These are phyloP conservation scores for Zaprionus gabonicus DNA, from an alignment of 1,140 invertebrate species.

Conservation along the genomic window DNA sequence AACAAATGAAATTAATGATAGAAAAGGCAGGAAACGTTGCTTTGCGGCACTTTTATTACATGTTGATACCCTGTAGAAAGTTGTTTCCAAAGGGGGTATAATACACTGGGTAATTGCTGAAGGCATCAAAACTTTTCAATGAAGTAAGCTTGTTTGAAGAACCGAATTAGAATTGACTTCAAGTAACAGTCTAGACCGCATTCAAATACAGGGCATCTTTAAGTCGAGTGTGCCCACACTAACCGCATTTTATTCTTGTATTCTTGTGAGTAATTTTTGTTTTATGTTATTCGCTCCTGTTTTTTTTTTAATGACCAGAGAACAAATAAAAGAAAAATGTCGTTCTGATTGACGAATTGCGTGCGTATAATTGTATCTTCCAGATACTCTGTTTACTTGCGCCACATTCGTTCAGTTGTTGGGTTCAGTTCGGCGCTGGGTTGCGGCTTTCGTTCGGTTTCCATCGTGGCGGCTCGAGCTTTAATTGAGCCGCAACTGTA, in stretches of 20 bases:
- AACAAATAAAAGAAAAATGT: constrained; percentile 84
- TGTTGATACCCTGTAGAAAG: constrained; percentile 28
- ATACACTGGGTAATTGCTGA: neutral
- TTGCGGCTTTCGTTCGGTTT: constrained; percentile 48
- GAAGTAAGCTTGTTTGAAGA: neutral
- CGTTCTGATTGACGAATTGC: constrained; percentile 84
- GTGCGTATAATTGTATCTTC: constrained; percentile 84
- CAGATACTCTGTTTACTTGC: constrained; percentile 79
- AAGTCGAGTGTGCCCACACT: neutral
- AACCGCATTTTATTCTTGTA: constrained; percentile 42
- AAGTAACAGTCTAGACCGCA: neutral
- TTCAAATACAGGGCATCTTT: neutral
- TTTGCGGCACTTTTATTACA: constrained; percentile 80
- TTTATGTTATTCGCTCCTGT: constrained; percentile 39
- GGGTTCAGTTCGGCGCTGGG: constrained; percentile 10
- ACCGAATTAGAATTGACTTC: neutral
- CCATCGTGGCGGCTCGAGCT: constrained; percentile 44
- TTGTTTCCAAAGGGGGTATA: neutral
- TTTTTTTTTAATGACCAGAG: constrained; percentile 69
- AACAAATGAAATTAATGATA: constrained; percentile 60
- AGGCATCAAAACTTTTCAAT: neutral
- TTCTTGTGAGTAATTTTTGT: constrained; percentile 40
- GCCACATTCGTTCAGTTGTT: constrained; percentile 54
- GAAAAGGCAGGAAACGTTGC: constrained; percentile 62
- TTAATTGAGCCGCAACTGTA: constrained; percentile 81